These are phyloP conservation scores for Sciaenops ocellatus DNA, from an alignment of 2,797 vertebrate genomes.

Conservation along the genomic window DNA sequence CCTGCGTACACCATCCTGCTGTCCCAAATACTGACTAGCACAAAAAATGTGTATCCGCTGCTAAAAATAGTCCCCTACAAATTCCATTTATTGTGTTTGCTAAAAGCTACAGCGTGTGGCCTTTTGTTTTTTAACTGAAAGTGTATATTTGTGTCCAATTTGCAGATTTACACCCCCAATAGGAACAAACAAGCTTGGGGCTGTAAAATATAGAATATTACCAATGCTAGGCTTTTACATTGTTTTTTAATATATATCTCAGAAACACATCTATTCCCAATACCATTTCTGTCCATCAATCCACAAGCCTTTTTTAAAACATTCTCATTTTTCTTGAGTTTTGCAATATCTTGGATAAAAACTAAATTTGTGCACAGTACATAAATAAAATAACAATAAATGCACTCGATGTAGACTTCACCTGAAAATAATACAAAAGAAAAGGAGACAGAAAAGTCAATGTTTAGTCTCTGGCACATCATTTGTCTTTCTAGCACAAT, in stretches of 20 bases:
- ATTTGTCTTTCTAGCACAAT: slow-evolving; percentile 7
- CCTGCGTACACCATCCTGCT: not conserved
- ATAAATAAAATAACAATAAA: not conserved
- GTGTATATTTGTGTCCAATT: too few relatives aligned
- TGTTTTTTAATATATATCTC: not conserved
- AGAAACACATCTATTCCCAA: not conserved
- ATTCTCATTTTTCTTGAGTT: not conserved
- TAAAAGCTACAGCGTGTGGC: too few relatives aligned
- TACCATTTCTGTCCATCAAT: not conserved
- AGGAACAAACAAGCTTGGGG: not conserved
- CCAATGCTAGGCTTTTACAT: not conserved
- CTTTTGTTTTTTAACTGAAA: not conserved
- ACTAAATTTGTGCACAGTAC: not conserved
- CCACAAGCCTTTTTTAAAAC: not conserved
- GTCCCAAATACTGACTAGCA: slow-evolving; percentile 2
- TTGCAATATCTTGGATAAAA: not conserved
- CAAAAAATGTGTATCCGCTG: not conserved
- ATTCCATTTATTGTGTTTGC: not conserved
- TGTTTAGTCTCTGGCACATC: not conserved
- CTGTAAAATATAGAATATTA: not conserved
- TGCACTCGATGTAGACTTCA: not conserved
- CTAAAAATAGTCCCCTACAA: slow-evolving; percentile 1
- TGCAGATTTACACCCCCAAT: not conserved
- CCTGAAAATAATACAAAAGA: not conserved
- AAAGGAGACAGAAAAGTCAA: not conserved